These are phyloP conservation scores for Mellivora capensis DNA, from an alignment of 2,113 vertebrate species.

Conservation along the genomic window DNA sequence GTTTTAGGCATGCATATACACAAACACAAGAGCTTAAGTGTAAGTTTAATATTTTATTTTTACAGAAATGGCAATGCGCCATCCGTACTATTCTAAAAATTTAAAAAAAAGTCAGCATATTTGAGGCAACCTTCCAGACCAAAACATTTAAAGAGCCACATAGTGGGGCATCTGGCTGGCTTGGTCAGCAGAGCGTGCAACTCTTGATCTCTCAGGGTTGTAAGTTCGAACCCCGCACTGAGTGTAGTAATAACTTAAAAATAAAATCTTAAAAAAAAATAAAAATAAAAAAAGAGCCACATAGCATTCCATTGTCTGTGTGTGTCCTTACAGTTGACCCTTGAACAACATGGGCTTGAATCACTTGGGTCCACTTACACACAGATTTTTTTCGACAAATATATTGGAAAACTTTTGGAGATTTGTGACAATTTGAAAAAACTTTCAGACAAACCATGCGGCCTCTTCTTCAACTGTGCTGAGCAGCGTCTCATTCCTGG, in stretches of 20 bases:
- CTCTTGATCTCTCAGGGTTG: background rate
- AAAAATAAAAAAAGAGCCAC: background rate
- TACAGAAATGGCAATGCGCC: background rate
- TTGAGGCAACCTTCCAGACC: background rate
- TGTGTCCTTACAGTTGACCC: background rate
- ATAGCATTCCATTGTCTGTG: background rate
- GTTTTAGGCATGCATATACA: background rate
- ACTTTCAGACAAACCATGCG: background rate
- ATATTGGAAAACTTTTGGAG: background rate
- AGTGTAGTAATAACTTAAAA: background rate
- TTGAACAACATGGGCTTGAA: background rate
- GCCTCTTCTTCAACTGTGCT: background rate
- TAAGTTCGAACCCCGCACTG: background rate
- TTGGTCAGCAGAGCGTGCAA: accelerated
- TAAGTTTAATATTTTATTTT: background rate
- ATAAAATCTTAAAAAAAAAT: background rate
- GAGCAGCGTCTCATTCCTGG: background rate
- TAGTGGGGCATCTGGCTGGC: background rate
- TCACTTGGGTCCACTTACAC: background rate
- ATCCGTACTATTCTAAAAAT: background rate
- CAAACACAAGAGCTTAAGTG: background rate
- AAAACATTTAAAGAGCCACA: background rate
- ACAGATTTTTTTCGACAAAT: background rate
- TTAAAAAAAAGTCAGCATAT: background rate
- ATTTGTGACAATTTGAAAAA: background rate